A percentile compares a stretch with the other conserved stretches of the same genome.
These are phyloP conservation scores for Gallinago undulata DNA, from an alignment of 2,113 vertebrate species.

Conservation along the genomic window DNA sequence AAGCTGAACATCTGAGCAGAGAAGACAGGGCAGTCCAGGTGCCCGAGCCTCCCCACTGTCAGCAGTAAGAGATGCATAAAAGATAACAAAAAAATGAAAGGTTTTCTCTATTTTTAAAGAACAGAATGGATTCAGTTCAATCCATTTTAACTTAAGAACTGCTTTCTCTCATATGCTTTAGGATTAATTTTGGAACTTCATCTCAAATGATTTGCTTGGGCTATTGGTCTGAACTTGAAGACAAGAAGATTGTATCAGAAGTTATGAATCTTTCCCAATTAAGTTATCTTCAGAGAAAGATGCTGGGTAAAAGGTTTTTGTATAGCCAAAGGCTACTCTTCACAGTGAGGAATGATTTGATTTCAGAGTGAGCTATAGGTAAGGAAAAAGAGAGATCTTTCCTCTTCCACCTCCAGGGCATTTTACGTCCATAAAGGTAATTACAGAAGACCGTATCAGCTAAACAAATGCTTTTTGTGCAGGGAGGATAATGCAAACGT, in stretches of 20 bases:
- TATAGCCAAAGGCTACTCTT: constrained; percentile 54
- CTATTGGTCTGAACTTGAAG: constrained; percentile 50
- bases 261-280: constrained; percentile 68
- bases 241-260: constrained; percentile 65
- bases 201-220: constrained; percentile 37
- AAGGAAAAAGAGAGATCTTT: constrained; percentile 44
- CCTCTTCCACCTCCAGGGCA: constrained; percentile 20
- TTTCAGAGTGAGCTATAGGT: constrained; percentile 50
- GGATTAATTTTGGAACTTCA: constrained; percentile 48
- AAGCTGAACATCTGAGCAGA: not conserved
- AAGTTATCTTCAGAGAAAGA: constrained; percentile 51
- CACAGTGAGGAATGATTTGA: constrained; percentile 55
- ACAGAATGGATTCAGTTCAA: not conserved
- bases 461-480: constrained; percentile 4
- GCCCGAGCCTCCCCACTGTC: not conserved
- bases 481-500: constrained; percentile 2
- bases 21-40: not conserved
- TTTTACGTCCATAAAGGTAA: constrained; percentile 40
- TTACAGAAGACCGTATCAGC: constrained; percentile 59
- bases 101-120: not conserved
- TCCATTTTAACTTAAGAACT: constrained; percentile 29
- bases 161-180: not conserved
- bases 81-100: not conserved
- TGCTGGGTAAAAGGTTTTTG: constrained; percentile 54
- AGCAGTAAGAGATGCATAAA: not conserved